phyloP scores from a whole-genome alignment of 2,797 vertebrate species.

The Allobates femoralis region DNA sequence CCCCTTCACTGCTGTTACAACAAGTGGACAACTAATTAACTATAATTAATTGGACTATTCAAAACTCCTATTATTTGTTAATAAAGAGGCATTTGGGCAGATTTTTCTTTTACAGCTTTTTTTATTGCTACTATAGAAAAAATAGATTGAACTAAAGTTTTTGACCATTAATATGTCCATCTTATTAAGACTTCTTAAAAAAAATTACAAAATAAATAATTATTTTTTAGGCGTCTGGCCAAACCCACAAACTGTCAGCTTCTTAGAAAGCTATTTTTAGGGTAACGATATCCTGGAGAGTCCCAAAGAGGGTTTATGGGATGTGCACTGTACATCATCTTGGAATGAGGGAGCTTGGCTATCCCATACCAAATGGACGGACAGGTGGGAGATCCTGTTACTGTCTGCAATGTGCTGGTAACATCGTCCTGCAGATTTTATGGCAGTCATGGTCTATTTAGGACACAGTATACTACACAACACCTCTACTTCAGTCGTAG shows the following conservation, averaged over 20 bases:
- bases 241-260: conserved; percentile 45
- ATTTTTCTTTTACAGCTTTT: neutral
- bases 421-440: conserved; percentile 46
- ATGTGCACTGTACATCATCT: conserved; percentile 49
- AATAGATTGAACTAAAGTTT: neutral
- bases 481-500: conserved; percentile 13
- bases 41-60: too few relatives aligned
- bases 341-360: conserved; percentile 55
- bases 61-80: too few relatives aligned
- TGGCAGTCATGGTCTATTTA: conserved; percentile 45
- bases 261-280: conserved; percentile 57
- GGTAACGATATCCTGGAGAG: conserved; percentile 58
- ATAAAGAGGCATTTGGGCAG: too few relatives aligned
- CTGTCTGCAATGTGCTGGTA: conserved; percentile 49
- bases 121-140: neutral
- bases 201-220: conserved; percentile 36
- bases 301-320: conserved; percentile 56
- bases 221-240: conserved; percentile 31
- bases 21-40: too few relatives aligned
- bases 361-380: conserved; percentile 42
- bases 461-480: conserved; percentile 62
- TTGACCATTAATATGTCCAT: neutral
- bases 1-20: too few relatives aligned
- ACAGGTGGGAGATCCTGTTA: conserved; percentile 56
- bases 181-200: conserved; percentile 23